Evolutionary conservation across 2,113 vertebrate species (phyloP), one percentile per base, ranked within the genome.

Genomic region (Pelusios castaneus): DNA sequence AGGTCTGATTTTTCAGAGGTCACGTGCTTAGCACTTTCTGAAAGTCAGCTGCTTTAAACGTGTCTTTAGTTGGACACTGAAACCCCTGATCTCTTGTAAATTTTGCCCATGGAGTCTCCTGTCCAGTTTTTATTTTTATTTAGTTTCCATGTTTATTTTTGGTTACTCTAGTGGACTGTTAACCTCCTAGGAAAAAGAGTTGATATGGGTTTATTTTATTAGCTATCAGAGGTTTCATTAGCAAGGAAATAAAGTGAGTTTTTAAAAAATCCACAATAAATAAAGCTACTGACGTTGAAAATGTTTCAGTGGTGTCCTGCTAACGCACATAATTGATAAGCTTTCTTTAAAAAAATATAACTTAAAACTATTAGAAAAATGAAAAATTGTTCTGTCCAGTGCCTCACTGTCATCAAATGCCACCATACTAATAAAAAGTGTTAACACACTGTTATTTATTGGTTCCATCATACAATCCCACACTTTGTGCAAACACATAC

Each of bases 331-430:
- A 92, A n/a, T 54, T 1, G 60, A 76, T 93, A 82, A 93, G 84
- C 27, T 92, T 95, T 45, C 13, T 54, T 87, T 91, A 90, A 91
- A 21, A 90, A 85, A 83, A 94, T 22, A 49, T 82, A 96, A 95
- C 89, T 95, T 80, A 94, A 87, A 96, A 93, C 58, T 88, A 94
- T 92, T 94, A 90, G 77, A 76, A 0, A 0, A 90, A 80, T 92
- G 90, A 93, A 94, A 38, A 97, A 93, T 92, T 93, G 75, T 67
- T 67, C 70, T 43, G 70, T 25, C 41, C 41, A 43, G 22, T 75
- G 70, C 25, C 38, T 25, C 5, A 67, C 24, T 43, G 24, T 11
- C 38, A 75, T 75, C 38, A 45, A 45, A 76, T 45, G 41, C 41
- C 41, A 45, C 27, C 27, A 25, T 76, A 45, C 41, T 45, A 41